Conservation (phyloP, 2,888 invertebrate species). For the Agonopterix heracliana region DNA sequence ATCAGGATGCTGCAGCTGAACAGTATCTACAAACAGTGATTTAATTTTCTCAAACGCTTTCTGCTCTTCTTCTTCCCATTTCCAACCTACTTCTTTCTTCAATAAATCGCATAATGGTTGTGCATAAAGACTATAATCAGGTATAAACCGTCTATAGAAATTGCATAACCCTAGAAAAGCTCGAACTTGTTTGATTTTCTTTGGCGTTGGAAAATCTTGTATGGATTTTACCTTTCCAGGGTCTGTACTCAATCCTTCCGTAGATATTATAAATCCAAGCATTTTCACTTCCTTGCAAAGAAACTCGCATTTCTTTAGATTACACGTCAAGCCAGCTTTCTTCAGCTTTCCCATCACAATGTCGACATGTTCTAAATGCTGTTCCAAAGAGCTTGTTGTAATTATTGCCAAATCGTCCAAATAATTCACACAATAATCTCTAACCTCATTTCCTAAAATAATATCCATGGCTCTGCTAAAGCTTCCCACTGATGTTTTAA, state of each 20-base stretch:
- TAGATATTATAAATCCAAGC: slow-evolving; percentile 16
- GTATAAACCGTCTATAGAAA: slow-evolving; percentile 21
- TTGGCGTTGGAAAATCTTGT: slow-evolving; percentile 17
- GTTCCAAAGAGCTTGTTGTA: slow-evolving; percentile 8
- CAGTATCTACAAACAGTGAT: slow-evolving; percentile 10
- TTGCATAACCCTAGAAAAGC: slow-evolving; percentile 22
- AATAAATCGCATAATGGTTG: no score
- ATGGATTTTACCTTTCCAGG: slow-evolving; percentile 11
- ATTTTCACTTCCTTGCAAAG: slow-evolving; percentile 14
- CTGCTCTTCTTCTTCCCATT: slow-evolving; percentile 12
- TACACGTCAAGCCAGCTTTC: slow-evolving; percentile 4
- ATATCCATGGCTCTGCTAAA: slow-evolving; percentile 24
- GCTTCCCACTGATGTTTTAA: slow-evolving; percentile 19
- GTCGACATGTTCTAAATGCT: slow-evolving; percentile 18
- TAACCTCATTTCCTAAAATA: slow-evolving; percentile 19
- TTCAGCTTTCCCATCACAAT: slow-evolving; percentile 8
- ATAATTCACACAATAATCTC: slow-evolving; percentile 21
- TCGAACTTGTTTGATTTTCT: slow-evolving; percentile 16
- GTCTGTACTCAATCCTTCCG: slow-evolving; percentile 9
- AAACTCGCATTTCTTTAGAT: slow-evolving; percentile 6
- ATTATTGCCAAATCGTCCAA: slow-evolving; percentile 21
- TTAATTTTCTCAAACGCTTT: slow-evolving; percentile 17
- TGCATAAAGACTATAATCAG: slow-evolving; percentile 14
- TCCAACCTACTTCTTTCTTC: no score
- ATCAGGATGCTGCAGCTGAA: slow-evolving; percentile 4